Evolutionary conservation across 2,888 invertebrate genomes (phyloP).

Genomic region (Hirtodrosophila histrioides): DNA sequence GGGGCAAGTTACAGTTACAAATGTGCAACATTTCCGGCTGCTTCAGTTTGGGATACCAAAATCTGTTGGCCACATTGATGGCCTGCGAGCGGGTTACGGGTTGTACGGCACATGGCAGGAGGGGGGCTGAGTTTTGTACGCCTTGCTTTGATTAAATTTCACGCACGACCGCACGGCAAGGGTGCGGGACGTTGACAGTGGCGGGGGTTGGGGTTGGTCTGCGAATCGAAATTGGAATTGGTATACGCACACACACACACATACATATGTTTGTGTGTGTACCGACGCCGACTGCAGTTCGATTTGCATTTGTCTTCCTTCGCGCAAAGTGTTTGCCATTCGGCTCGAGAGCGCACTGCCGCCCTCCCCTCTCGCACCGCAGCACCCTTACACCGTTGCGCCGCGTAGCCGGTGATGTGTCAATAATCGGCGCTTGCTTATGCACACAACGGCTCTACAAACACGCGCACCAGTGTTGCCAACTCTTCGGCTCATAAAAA

Average conservation of each 20-base stretch:
- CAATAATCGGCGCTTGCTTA: conserved; percentile 74
- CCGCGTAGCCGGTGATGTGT: conserved; percentile 65
- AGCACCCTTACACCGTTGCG: conserved; percentile 4
- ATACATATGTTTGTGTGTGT: not conserved
- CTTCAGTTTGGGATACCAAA: conserved; percentile 73
- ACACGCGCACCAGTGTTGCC: conserved; percentile 67
- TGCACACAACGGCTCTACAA: conserved; percentile 71
- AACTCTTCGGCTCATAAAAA: too few relatives aligned
- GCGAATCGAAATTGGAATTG: conserved; percentile 47
- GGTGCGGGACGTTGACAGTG: conserved; percentile 20
- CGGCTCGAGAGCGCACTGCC: conserved; percentile 29
- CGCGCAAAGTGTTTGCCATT: conserved; percentile 41
- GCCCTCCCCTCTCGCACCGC: not conserved
- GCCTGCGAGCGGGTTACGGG: conserved; percentile 42
- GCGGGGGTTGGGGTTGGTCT: conserved; percentile 15
- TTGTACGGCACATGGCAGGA: not conserved
- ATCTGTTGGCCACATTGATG: conserved; percentile 74
- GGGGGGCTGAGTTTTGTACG: conserved; percentile 24
- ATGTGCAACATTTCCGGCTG: conserved; percentile 75
- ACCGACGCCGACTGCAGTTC: conserved; percentile 42
- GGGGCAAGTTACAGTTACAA: conserved; percentile 69
- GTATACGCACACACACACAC: conserved; percentile 7
- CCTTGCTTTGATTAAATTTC: conserved; percentile 75
- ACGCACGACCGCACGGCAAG: conserved; percentile 71
- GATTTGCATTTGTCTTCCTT: conserved; percentile 66